Base-by-base conservation (phyloP, 2,888 invertebrate species). In the Sialis lutaria region DNA sequence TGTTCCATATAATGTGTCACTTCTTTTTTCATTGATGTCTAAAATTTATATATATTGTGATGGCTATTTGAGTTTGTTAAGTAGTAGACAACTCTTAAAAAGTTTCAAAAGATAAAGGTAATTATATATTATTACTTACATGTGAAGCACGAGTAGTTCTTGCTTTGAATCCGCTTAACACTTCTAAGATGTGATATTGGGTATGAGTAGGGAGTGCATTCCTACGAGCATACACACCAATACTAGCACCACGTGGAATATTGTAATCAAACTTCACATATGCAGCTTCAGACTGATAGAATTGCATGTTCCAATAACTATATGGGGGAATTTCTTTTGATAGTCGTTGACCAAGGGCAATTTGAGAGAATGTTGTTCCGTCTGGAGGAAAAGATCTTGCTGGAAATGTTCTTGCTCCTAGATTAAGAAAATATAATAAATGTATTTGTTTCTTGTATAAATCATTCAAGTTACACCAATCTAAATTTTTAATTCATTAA, bases 241-340 rank as follows among this genome's bases (percentile, higher is more conserved):
- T 86, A 55, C 88, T 89, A 40, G 90, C 88, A 45, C 90, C 90
- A 52, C 89, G 73, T 2, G 90, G 88, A 60, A 91, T 89, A 67
- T 83, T 84, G 67, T 95, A 89, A 67, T 95, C 92, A 64, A 95
- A 93, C 63, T 88, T 86, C 46, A 96, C 86, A 67, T 91, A 92
- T 42, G 89, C 85, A 47, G 92, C 84, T 67, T 91, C 87, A 50
- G 88, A 86, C 67, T 93, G 92, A 68, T 88, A 90, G 68, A 96
- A 93, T 68, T 92, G 91, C 81, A 92, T 88, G 67, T 92, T 91
- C 93, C 93, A 93, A 67, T 93, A 93, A 63, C 91, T 86, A 69
- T 92, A 91, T 53, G 93, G 84, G 60, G 85, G 83, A 62, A 96
- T 88, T 69, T 86, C 83, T 68, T 87, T 83, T 58, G 85, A 83